A percentile compares a stretch with the other conserved stretches of the same genome.
These are phyloP conservation scores for Pitangus sulphuratus DNA, from an alignment of 2,797 vertebrate genomes.

Conservation along the genomic window DNA sequence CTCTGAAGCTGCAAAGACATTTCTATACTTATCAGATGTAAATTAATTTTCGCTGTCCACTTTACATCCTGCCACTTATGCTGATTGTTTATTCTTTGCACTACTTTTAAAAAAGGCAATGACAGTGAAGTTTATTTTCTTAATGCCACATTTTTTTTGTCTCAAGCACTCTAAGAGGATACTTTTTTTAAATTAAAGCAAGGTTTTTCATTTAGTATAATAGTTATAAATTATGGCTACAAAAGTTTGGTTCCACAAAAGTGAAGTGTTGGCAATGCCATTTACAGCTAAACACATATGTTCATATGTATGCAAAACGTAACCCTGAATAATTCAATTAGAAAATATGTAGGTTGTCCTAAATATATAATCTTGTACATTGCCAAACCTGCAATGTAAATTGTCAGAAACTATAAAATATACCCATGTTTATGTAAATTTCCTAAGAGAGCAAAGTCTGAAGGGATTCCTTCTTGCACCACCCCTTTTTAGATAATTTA, in stretches of 20 bases:
- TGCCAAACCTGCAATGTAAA: not conserved
- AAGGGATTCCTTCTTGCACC: not conserved
- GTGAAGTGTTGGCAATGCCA: not conserved
- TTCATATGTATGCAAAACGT: not conserved
- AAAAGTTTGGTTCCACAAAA: not conserved
- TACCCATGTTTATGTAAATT: not conserved
- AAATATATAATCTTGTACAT: not conserved
- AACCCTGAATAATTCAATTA: not conserved
- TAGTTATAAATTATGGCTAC: not conserved
- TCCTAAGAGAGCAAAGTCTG: not conserved
- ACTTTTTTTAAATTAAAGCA: not conserved
- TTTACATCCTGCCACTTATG: not conserved
- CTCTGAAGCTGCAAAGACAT: not conserved
- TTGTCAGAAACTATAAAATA: not conserved
- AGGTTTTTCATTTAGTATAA: not conserved
- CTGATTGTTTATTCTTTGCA: not conserved
- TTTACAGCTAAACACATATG: not conserved
- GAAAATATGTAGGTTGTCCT: not conserved
- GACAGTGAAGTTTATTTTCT: not conserved
- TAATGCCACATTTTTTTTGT: not conserved
- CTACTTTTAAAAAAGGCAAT: not conserved
- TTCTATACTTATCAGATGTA: not conserved
- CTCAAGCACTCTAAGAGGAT: not conserved
- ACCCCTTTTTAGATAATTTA: not conserved
- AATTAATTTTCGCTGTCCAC: not conserved